Conservation (phyloP, 35 echinoderm and acorn worm genomes). For the Lytechinus pictus region DNA sequence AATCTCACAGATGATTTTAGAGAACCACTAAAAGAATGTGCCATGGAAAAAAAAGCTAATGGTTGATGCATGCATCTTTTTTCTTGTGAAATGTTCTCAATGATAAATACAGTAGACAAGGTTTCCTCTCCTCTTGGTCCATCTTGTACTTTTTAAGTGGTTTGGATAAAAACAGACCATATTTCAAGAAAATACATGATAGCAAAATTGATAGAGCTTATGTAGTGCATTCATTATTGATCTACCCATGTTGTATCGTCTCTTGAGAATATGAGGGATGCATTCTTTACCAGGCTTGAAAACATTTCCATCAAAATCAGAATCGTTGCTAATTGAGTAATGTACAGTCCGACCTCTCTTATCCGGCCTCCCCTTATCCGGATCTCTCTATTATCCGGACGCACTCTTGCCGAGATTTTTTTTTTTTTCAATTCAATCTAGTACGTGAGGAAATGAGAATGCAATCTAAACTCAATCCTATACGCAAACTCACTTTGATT, state of each 20-base stretch:
- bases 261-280: not conserved
- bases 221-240: not conserved
- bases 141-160: not conserved
- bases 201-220: not conserved
- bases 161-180: not conserved
- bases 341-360: no score
- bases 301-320: conserved; percentile 5
- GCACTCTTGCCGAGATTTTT: no score
- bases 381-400: no score
- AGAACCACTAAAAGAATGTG: not conserved
- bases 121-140: not conserved
- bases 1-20: no score
- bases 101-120: not conserved
- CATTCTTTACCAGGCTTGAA: not conserved
- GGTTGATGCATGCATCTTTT: not conserved
- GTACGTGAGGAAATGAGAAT: no score
- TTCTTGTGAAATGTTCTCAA: not conserved
- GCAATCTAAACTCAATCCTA: no score
- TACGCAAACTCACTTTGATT: no score
- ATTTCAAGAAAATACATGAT: not conserved
- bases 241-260: not conserved
- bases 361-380: no score
- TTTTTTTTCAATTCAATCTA: no score
- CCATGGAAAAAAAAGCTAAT: not conserved
- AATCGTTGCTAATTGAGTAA: not conserved